A percentile compares a stretch with the other conserved stretches of the same genome.
Conservation (phyloP, 1,140 invertebrate genomes). For the Nasonia giraulti region DNA sequence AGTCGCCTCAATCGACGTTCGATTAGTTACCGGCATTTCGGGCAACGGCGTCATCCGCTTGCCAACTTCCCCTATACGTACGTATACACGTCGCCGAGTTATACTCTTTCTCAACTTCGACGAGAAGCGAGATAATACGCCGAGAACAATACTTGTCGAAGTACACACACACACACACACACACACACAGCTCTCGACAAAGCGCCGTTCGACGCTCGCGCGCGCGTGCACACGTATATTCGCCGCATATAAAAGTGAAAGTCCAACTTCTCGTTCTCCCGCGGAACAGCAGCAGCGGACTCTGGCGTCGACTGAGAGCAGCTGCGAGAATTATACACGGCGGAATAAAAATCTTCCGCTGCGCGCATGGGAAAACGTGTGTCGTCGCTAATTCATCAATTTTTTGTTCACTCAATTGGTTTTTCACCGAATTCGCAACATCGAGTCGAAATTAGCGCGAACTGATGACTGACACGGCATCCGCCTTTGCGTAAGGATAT, state of each 20-base stretch:
- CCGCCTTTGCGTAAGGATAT: constrained; percentile 22
- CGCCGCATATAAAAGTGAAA: constrained; percentile 48
- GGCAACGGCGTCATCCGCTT: background rate
- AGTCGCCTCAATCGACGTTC: background rate
- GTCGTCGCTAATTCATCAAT: background rate
- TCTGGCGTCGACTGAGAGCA: background rate
- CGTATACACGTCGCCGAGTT: too few species aligned
- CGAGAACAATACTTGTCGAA: constrained; percentile 43
- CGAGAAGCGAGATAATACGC: background rate
- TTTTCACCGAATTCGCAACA: background rate
- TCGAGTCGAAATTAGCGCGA: background rate
- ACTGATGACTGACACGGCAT: background rate
- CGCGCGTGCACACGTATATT: constrained; percentile 29
- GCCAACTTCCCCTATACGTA: too few species aligned
- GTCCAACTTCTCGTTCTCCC: constrained; percentile 12
- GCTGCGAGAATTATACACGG: background rate
- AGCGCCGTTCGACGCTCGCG: constrained; percentile 21
- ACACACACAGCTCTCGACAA: constrained; percentile 18
- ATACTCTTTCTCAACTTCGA: background rate
- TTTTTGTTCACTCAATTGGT: too few species aligned
- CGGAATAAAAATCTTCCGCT: constrained; percentile 37
- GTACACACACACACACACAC: background rate
- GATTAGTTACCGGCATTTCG: background rate
- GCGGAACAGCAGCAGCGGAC: background rate
- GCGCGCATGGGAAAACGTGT: background rate